Evolutionary conservation across 2,888 invertebrate species (phyloP).

Genomic region (Lingula anatina): DNA sequence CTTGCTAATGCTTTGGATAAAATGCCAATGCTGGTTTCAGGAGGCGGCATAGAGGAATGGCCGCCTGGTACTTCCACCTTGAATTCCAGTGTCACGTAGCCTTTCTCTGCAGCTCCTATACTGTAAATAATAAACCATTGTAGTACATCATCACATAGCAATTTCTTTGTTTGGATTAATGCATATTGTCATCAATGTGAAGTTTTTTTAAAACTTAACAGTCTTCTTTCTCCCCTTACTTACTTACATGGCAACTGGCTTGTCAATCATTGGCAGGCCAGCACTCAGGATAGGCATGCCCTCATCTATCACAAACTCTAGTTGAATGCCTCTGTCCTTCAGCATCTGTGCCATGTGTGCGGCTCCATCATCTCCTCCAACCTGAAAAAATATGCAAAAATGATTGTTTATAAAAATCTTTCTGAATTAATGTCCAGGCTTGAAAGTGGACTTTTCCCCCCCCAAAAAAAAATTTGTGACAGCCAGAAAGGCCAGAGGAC

Average conservation of each 20-base stretch:
- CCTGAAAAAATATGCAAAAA: no score
- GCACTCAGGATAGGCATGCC: slow-evolving; percentile 52
- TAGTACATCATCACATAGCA: no score
- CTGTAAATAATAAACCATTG: no score
- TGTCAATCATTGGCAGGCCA: slow-evolving; percentile 47
- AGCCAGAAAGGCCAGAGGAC: no score
- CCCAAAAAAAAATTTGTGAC: no score
- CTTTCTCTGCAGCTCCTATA: slow-evolving; percentile 55
- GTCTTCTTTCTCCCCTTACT: no score
- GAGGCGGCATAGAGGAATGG: slow-evolving; percentile 56
- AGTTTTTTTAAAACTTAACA: no score
- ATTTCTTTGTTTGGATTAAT: no score
- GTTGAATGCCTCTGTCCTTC: slow-evolving; percentile 28
- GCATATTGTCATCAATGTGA: no score
- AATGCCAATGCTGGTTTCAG: slow-evolving; percentile 53
- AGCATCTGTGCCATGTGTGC: slow-evolving; percentile 42
- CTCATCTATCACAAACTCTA: slow-evolving; percentile 57
- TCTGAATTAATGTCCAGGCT: no score
- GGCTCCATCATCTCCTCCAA: slow-evolving; percentile 51
- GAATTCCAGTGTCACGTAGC: slow-evolving; percentile 49
- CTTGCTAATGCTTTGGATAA: slow-evolving; percentile 52
- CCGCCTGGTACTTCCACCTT: slow-evolving; percentile 49
- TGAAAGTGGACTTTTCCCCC: no score
- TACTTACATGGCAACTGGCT: slow-evolving; percentile 48
- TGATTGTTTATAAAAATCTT: no score